Evolutionary conservation across 2,113 vertebrate species (phyloP).

Genomic region (Merops nubicus): DNA sequence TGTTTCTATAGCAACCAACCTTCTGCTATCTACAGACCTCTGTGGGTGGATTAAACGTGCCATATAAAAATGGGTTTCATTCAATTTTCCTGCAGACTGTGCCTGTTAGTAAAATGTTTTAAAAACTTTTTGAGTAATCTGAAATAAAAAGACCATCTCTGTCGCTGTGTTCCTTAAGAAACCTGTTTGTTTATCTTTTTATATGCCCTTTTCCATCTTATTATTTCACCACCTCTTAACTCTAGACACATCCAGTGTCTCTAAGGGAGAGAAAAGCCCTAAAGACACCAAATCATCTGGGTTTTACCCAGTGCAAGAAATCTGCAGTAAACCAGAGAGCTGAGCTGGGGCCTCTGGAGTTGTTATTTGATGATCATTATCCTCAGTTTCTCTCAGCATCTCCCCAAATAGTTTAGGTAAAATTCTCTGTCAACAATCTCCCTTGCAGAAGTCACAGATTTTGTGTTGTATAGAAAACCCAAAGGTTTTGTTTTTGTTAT

Average conservation of each 20-base stretch:
- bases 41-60: background rate
- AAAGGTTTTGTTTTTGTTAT: background rate
- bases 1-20: constrained; percentile 22
- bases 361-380: background rate
- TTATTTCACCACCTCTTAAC: background rate
- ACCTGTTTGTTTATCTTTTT: background rate
- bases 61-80: background rate
- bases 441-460: background rate
- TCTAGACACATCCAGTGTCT: background rate
- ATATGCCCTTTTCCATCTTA: background rate
- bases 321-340: background rate
- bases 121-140: background rate
- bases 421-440: background rate
- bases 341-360: background rate
- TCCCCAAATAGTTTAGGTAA: background rate
- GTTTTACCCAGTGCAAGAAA: background rate
- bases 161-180: background rate
- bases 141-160: background rate
- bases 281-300: background rate
- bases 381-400: background rate
- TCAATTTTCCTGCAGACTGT: background rate
- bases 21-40: background rate
- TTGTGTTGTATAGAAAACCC: background rate
- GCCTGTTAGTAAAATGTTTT: background rate
- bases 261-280: background rate